Evolutionary conservation across 2,797 vertebrate species (phyloP).

Genomic region (Sebastes matsubarae): DNA sequence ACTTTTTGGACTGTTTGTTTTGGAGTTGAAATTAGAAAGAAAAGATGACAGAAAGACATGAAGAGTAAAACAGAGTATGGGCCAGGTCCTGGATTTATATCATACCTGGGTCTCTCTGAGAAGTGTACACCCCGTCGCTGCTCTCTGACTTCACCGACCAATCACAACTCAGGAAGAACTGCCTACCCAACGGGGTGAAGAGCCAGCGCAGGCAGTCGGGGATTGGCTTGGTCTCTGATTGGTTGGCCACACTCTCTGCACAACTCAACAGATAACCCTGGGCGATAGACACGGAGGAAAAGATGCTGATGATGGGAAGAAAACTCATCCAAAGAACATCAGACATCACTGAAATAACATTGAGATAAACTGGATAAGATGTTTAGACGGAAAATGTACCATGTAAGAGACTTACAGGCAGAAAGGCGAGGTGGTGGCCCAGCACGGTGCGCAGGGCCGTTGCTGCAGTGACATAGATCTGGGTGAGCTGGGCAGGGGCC

Average conservation of each 20-base stretch:
- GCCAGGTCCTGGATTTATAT: not conserved
- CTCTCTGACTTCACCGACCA: constrained; percentile 91
- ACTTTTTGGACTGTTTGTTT: not conserved
- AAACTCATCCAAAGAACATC: not conserved
- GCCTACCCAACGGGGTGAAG: constrained; percentile 92
- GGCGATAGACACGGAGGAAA: constrained; percentile 6
- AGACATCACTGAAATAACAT: not conserved
- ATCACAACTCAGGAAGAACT: constrained; percentile 95
- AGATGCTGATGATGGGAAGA: not conserved
- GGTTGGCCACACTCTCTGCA: constrained; percentile 84
- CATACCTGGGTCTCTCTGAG: constrained; percentile 90
- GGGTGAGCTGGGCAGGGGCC: constrained; percentile 86
- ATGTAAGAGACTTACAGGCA: constrained; percentile 84
- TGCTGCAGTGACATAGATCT: constrained; percentile 94
- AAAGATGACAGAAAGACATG: not conserved
- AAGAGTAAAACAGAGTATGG: not conserved
- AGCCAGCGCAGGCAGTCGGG: constrained; percentile 94
- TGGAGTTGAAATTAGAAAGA: not conserved
- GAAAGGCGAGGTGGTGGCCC: constrained; percentile 87
- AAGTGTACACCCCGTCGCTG: constrained; percentile 89
- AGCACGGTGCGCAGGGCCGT: constrained; percentile 88
- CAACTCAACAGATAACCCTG: constrained; percentile 93
- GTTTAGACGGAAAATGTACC: not conserved
- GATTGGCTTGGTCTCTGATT: constrained; percentile 85
- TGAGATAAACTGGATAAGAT: not conserved